Conservation (phyloP, 2,797 vertebrate species). For the Malacoraja senta region DNA sequence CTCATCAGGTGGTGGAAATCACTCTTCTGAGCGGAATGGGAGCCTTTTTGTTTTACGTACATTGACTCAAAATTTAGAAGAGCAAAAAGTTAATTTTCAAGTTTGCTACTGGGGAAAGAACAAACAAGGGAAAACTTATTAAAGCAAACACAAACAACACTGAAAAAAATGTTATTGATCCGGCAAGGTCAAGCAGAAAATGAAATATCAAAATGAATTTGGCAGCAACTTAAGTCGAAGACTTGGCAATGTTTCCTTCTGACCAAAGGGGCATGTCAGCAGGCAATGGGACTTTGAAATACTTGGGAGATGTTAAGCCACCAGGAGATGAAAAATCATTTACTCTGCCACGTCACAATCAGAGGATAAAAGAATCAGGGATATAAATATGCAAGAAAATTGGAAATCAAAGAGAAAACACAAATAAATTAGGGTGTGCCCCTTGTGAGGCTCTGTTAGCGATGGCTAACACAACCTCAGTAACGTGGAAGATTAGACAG, state of each 20-base stretch:
- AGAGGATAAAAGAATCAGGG: neutral
- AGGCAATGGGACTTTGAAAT: neutral
- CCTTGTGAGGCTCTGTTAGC: too few species aligned
- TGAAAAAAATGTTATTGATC: slow-evolving; percentile 29
- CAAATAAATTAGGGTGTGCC: too few species aligned
- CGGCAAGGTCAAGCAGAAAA: slow-evolving; percentile 31
- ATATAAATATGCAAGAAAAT: neutral
- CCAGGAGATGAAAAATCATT: neutral
- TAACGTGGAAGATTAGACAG: too few species aligned
- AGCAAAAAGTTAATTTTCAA: neutral
- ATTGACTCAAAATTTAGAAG: slow-evolving; percentile 3
- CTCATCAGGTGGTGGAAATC: neutral
- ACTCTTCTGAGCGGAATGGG: neutral
- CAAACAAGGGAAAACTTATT: slow-evolving; percentile 18
- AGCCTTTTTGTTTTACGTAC: neutral
- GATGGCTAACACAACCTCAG: neutral
- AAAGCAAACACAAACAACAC: neutral
- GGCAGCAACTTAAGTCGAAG: neutral
- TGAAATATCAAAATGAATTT: slow-evolving; percentile 23
- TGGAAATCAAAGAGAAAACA: neutral
- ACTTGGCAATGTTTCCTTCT: neutral
- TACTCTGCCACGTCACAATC: neutral
- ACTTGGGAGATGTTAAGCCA: neutral
- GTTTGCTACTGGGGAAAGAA: neutral
- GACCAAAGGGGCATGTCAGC: neutral